Percentiles rank a stretch among this genome's conserved stretches.
Evolutionary conservation across 2,113 vertebrate genomes (phyloP).

Genomic region (Dromas ardeola): DNA sequence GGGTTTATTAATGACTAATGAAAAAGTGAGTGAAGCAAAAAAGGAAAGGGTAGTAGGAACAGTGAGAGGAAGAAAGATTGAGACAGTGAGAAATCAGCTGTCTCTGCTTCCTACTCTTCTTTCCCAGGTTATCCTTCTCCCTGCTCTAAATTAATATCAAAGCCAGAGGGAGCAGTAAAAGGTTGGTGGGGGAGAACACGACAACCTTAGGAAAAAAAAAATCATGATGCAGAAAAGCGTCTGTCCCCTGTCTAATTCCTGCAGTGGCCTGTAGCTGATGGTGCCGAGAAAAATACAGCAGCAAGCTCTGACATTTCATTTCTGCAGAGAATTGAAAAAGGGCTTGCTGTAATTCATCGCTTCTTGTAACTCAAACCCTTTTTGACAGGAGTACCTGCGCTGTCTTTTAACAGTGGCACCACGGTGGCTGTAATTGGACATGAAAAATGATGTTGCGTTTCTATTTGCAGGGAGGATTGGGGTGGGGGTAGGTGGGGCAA

Average conservation of each 20-base stretch:
- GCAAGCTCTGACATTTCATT: slow-evolving; percentile 74
- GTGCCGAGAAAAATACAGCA: slow-evolving; percentile 69
- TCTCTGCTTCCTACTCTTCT: slow-evolving; percentile 15
- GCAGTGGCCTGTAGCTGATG: slow-evolving; percentile 67
- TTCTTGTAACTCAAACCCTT: slow-evolving; percentile 74
- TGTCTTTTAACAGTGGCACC: slow-evolving; percentile 70
- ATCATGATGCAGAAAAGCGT: slow-evolving; percentile 57
- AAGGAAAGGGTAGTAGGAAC: background rate
- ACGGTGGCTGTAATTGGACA: slow-evolving; percentile 65
- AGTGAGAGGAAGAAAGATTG: slow-evolving; percentile 7
- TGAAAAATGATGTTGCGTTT: slow-evolving; percentile 69
- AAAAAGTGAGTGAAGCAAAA: background rate
- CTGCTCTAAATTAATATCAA: slow-evolving; percentile 67
- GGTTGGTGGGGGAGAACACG: background rate
- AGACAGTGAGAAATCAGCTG: slow-evolving; percentile 30
- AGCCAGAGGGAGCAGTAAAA: slow-evolving; percentile 51
- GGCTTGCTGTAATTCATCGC: slow-evolving; percentile 72
- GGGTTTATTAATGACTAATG: background rate
- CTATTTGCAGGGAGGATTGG: background rate
- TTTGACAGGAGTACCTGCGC: slow-evolving; percentile 64
- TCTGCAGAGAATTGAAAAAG: slow-evolving; percentile 74
- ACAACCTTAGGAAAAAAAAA: slow-evolving; percentile 55
- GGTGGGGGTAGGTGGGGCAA: background rate
- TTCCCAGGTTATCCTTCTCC: slow-evolving; percentile 39
- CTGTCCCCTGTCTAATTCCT: slow-evolving; percentile 71